Evolutionary conservation across 1,140 invertebrate genomes (phyloP), one percentile per base, ranked within the genome.

Genomic region (Wiebesia pumilae): DNA sequence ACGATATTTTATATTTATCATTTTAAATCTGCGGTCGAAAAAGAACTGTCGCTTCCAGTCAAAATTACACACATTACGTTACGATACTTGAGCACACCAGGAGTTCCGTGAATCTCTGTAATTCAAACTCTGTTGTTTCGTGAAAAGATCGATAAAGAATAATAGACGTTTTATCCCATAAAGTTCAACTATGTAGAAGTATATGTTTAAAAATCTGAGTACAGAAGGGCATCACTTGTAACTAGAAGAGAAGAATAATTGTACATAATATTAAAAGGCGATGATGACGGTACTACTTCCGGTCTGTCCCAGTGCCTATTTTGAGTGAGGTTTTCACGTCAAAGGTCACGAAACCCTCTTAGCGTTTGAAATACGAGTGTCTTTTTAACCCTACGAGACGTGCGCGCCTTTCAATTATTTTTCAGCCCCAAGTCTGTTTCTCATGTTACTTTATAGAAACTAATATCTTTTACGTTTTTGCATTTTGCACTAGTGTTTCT

Each of bases 311-410:
- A 6, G 43, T 54, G 67, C 43, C 71, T 83, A 83, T 77, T 77
- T 77, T n/a, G 51, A 71, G 71, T 35, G 24, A 40, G 30, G 14
- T 19, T 75, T 75, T 75, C 43, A 19, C 47, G 27, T 24, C 30
- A 38, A 43, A 35, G 67, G 30, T 21, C 33, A 6, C 12, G 80
- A 84, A 43, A 79, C 75, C 73, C 58, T 62, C 71, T 38, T 58
- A 35, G 80, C 86, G 47, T 78, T 47, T 81, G 84, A 88, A 79
- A 65, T 54, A 85, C 83, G 67, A 85, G 73, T 62, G 83, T 54
- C 62, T 85, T 79, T 84, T 84, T 84, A 78, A 79, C 62, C 82
- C 54, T 67, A 58, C 33, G 21, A 21, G 21, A 12, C 40, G 27
- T 69, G 10, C 9, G 40, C 83, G 58, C 40, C 62, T 21, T 85